Base-by-base conservation (phyloP, 2,797 vertebrate genomes). In the Brachymystax lenok region DNA sequence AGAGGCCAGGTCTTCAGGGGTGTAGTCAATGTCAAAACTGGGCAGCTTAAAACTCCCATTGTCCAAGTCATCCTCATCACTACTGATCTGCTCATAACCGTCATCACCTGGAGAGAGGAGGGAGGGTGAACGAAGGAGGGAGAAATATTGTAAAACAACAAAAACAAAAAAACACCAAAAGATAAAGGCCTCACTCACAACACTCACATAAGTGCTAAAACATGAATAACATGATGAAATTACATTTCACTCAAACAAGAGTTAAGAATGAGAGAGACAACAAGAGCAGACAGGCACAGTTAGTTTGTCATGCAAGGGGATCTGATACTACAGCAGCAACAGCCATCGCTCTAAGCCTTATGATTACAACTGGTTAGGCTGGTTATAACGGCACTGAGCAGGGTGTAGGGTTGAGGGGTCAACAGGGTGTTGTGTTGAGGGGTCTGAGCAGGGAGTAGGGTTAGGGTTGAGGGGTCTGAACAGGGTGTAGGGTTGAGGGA, bases 21-120 rank as follows among this genome's bases (percentile, higher is more conserved):
- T 99, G 84, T 99, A 99, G 80, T 99, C 98, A 74, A 99, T 97
- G 91, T 99, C 98, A 78, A 99, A 99, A 75, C 95, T 95, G 50
- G 97, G 97, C 80, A 99, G 94, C 86, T 99, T 99, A 90, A 99
- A 99, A 3, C 95, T 96, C 73, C 97, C 97, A 12, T 97, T 97
- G 84, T 99, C 98, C 84, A 99, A 91, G 89, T 97, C 98, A 73
- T 99, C 98, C 91, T 99, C 98, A 82, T 99, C 98, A 17, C 98
- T 99, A 84, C 98, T 99, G 90, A 99, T 99, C 83, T 99, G 97
- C 84, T 99, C 98, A 74, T 99, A 99, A 59, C 97, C 98, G 83
- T 99, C 97, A 87, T 99, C 97, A 79, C 97, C 98, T 99, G 81
- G 28, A 16, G 30, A 21, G n/a, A 3, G 7, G 7, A 59, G 52